phyloP scores from a whole-genome alignment of 1,140 invertebrate species.

The Homalodisca vitripennis region DNA sequence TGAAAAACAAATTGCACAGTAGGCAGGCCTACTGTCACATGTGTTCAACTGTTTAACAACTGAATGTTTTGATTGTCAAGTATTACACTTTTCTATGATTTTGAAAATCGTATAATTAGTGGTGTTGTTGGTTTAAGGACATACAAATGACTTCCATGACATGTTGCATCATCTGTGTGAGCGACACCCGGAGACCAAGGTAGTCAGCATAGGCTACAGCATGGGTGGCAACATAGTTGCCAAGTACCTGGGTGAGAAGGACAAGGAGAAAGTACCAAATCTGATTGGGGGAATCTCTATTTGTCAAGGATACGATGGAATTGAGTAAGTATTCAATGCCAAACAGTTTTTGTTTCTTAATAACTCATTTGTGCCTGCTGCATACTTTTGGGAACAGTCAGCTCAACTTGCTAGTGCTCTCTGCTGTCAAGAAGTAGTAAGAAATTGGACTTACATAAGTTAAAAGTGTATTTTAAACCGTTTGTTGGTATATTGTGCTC shows the following conservation, averaged over 20 bases:
- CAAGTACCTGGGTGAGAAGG: slow-evolving; percentile 82
- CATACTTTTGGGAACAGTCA: too few relatives aligned
- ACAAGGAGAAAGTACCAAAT: slow-evolving; percentile 57
- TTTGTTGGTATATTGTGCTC: too few relatives aligned
- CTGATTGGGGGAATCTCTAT: slow-evolving; percentile 87
- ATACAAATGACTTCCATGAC: slow-evolving; percentile 78
- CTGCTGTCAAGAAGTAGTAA: too few relatives aligned
- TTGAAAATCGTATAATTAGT: too few relatives aligned
- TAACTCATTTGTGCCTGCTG: neutral
- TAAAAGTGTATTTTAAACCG: neutral
- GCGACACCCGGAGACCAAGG: slow-evolving; percentile 69
- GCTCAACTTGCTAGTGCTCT: too few relatives aligned
- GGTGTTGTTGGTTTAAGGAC: too few relatives aligned
- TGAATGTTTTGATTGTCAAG: too few relatives aligned
- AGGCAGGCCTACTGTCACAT: too few relatives aligned
- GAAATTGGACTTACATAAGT: too few relatives aligned
- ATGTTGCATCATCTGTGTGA: slow-evolving; percentile 75
- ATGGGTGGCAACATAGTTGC: slow-evolving; percentile 86
- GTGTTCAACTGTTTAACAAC: too few relatives aligned
- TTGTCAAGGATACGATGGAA: slow-evolving; percentile 89
- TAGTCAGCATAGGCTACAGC: slow-evolving; percentile 86
- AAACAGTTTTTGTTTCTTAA: neutral
- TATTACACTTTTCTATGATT: too few relatives aligned
- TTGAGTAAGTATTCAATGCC: slow-evolving; percentile 63
- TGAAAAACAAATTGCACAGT: too few relatives aligned